These are phyloP conservation scores for Cataglyphis albicans DNA, from an alignment of 2,888 invertebrate species.

Conservation along the genomic window DNA sequence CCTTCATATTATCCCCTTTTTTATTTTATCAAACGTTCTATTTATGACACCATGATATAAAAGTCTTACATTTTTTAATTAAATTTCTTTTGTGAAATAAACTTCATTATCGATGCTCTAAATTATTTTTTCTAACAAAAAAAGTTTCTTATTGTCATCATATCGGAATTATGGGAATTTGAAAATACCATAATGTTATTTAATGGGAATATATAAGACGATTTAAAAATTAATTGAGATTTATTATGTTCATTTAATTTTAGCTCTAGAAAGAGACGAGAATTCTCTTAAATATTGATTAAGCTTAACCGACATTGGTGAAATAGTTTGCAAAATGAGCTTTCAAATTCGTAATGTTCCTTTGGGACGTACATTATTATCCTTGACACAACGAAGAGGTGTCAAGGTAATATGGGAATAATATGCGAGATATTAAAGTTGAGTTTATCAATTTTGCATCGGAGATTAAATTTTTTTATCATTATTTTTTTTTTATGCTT, in stretches of 20 bases:
- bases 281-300: neutral
- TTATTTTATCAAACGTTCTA: neutral
- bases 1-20: neutral
- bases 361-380: slow-evolving; percentile 12
- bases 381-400: neutral
- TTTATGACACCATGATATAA: neutral
- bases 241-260: neutral
- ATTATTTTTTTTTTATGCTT: neutral
- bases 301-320: slow-evolving; percentile 10
- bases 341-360: neutral
- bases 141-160: neutral
- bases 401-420: neutral
- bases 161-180: neutral
- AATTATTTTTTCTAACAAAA: neutral
- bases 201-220: neutral
- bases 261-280: neutral
- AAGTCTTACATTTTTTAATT: neutral
- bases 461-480: neutral
- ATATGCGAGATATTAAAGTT: neutral
- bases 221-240: neutral
- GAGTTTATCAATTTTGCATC: neutral
- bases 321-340: slow-evolving; percentile 21
- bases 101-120: neutral
- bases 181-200: neutral
- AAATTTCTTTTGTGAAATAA: neutral